Base-by-base conservation (phyloP, 2,888 invertebrate genomes). In the Cremastinae sp. region DNA sequence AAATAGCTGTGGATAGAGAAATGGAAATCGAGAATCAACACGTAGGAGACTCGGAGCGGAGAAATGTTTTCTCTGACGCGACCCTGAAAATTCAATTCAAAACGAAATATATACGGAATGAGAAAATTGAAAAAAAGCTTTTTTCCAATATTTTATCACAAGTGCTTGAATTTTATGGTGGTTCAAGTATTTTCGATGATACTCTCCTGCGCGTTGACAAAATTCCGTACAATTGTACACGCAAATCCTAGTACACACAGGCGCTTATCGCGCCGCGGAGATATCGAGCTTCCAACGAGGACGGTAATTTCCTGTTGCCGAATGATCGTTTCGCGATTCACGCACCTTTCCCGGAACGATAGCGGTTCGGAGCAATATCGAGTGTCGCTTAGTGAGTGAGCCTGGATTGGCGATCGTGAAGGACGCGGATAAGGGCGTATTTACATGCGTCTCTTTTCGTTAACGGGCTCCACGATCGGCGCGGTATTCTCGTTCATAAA, bases 281-380 rank as follows among this genome's bases (percentile, higher is more conserved):
- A 55, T 66, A 56, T 62, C 39, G 58, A 20, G 37, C 39, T 64
- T n/a, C 41, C 61, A 71, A 66, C 61, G 61, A 61, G 18, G 71
- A 28, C 20, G 61, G 75, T 66, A 75, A 75, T 71, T 71, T 66
- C 59, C 75, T 66, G 65, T 47, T 55, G 39, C 35, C 47, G 56
- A 28, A n/a, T n/a, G n/a, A n/a, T 68, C 53, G 59, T 76, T 64
- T 64, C 51, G 20, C 35, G 41, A 45, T 72, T 66, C 43, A 62
- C 61, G 41, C 73, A 68, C 62, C 62, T 73, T 71, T 53, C 16
- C 37, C 37, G n/a, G n/a, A 16, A 39, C n/a, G 41, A 22, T 68
- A 18, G 20, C 18, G 12, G 22, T 2, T 12, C 16, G n/a, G 22
- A 20, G 41, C 49, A 43, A 56, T 68, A 61, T 37, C 41, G 41